Evolutionary conservation across 2,797 vertebrate genomes (phyloP).

Genomic region (Gymnoscopelus braueri): DNA sequence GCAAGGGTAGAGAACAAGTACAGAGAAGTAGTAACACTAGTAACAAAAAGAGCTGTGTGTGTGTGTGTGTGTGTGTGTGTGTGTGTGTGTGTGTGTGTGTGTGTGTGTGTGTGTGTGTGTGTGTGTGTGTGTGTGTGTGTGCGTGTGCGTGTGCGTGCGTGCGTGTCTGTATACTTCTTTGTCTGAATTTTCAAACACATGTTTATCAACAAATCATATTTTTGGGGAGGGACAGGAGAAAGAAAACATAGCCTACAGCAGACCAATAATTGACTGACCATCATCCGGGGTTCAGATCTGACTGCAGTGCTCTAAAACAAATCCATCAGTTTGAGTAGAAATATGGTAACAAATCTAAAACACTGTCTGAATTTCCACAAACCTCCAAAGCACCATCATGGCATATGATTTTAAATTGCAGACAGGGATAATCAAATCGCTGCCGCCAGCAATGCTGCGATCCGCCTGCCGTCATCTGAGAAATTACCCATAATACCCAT

Average conservation of each 20-base stretch:
- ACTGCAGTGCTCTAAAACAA: neutral
- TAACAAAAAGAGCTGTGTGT: no score
- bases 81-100: conserved; percentile 19
- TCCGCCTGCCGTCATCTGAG: neutral
- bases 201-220: no score
- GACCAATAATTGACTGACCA: conserved; percentile 10
- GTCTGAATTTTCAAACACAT: no score
- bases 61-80: neutral
- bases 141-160: conserved; percentile 2
- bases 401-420: neutral
- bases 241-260: no score
- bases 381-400: neutral
- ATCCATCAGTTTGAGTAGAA: neutral
- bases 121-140: conserved; percentile 21
- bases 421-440: conserved; percentile 15
- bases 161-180: no score
- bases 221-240: no score
- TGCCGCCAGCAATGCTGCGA: conserved; percentile 9
- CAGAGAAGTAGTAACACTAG: no score
- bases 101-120: conserved; percentile 23
- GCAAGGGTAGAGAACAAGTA: no score
- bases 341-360: neutral
- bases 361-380: neutral
- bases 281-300: conserved; percentile 1
- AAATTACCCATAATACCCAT: conserved; percentile 25